Evolutionary conservation across 2,797 vertebrate species (phyloP).

Genomic region (Tarsius wallacei): DNA sequence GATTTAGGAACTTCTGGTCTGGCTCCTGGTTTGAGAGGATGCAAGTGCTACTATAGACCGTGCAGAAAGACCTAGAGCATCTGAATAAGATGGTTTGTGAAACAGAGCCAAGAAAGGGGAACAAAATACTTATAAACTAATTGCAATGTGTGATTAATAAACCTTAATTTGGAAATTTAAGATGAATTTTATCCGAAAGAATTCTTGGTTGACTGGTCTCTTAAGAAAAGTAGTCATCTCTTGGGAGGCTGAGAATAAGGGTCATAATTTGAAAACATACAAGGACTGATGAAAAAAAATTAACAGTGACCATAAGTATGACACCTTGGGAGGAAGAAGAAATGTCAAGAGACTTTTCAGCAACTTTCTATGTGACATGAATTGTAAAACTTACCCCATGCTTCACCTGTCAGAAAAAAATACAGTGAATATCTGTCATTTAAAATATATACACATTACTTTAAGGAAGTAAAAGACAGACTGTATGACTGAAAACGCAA

Average conservation of each 20-base stretch:
- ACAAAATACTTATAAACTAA: neutral
- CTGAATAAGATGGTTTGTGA: neutral
- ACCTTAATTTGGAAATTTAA: neutral
- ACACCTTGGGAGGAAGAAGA: neutral
- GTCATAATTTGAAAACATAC: slow-evolving; percentile 7
- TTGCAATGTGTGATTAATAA: neutral
- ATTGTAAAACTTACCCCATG: neutral
- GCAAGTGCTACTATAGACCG: neutral
- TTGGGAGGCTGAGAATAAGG: neutral
- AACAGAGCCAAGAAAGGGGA: neutral
- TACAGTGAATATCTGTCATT: neutral
- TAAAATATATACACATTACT: neutral
- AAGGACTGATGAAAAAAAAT: neutral
- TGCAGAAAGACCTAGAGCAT: too few relatives aligned
- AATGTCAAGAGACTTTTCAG: neutral
- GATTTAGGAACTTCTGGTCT: neutral
- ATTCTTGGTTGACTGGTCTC: neutral
- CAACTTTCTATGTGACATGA: neutral
- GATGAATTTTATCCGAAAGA: neutral
- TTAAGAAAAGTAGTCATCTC: neutral
- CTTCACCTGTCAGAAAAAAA: neutral
- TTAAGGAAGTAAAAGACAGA: neutral
- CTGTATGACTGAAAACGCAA: neutral
- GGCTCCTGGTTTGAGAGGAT: neutral
- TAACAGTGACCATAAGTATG: neutral